Conservation (phyloP, 2,113 vertebrate genomes). For the Egretta garzetta region DNA sequence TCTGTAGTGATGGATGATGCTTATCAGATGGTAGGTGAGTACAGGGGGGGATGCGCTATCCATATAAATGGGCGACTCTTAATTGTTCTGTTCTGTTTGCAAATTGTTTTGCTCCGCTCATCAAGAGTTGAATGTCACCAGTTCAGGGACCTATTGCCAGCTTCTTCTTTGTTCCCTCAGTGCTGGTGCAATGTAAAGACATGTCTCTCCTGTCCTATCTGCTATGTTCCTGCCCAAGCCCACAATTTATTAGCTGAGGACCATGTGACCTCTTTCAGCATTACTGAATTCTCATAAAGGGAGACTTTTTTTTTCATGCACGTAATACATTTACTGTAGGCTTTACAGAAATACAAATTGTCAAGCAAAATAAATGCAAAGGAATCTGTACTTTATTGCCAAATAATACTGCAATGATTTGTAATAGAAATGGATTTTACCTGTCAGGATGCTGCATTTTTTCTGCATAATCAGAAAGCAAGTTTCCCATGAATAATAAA, state of each 20-base stretch:
- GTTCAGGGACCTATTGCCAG: neutral
- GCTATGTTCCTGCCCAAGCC: neutral
- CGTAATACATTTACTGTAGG: neutral
- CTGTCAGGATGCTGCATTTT: neutral
- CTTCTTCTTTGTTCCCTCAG: neutral
- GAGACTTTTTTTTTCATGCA: neutral
- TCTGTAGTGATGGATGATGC: neutral
- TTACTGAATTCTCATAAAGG: neutral
- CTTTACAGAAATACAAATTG: neutral
- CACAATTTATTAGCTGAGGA: neutral
- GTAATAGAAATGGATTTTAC: neutral
- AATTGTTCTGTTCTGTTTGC: neutral
- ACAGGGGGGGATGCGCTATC: neutral
- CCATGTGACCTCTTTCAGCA: neutral
- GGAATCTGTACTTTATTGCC: neutral
- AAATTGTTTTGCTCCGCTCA: neutral
- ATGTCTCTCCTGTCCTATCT: neutral
- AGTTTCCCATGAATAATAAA: neutral
- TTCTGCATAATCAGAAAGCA: neutral
- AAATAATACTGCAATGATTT: neutral
- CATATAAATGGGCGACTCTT: neutral
- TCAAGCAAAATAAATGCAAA: neutral
- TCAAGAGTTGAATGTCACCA: neutral
- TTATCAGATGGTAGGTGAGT: neutral
- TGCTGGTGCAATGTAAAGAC: neutral